Base-by-base conservation (phyloP, 2,888 invertebrate species). In the Crocallis elinguaria region DNA sequence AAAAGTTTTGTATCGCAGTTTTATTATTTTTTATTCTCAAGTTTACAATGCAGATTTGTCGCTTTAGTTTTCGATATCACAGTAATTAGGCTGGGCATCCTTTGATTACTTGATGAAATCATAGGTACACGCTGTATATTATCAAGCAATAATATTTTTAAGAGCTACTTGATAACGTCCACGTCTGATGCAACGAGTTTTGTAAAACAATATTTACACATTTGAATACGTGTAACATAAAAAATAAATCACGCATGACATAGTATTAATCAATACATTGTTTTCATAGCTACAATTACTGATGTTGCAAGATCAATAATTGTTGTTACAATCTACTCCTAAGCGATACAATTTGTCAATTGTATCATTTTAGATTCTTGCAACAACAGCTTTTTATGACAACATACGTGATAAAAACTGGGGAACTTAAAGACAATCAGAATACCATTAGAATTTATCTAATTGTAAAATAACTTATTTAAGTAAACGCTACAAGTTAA, bases 191-290 rank as follows among this genome's bases (percentile, higher is more conserved):
- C 45, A 51, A 51, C 11, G 35, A 35, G 3, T 29, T 11, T 36
- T 36, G 17, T 23, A 36, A 46, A 42, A 30, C 13, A 36, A 46
- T 30, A 21, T 44, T 19, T 44, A 16, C 23, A 23, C 19, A 19
- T 4, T 4, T 19, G 5, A 3, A 25, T 3, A 3, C 8, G 25
- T 25, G 25, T 9, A n/a, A n/a, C 25, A 25, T 25, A 25, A n/a
- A 14, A 33, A 12, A 43, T 21, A 35, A 19, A 44, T 49, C 29
- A 43, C 12, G 32, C 8, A 33, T 53, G 48, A 29, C 48, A 51
- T 8, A 43, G 43, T 19, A 33, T 11, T 16, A 30, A 42, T 35
- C 16, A 13, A 35, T 25, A 41, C 38, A 48, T 14, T 37, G 21
- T 37, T 39, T 32, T 14, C 13, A 36, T 27, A 44, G 12, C 11